Evolutionary conservation across 2,797 vertebrate genomes (phyloP), one percentile per base, ranked within the genome.

Genomic region (Tinamus major): DNA sequence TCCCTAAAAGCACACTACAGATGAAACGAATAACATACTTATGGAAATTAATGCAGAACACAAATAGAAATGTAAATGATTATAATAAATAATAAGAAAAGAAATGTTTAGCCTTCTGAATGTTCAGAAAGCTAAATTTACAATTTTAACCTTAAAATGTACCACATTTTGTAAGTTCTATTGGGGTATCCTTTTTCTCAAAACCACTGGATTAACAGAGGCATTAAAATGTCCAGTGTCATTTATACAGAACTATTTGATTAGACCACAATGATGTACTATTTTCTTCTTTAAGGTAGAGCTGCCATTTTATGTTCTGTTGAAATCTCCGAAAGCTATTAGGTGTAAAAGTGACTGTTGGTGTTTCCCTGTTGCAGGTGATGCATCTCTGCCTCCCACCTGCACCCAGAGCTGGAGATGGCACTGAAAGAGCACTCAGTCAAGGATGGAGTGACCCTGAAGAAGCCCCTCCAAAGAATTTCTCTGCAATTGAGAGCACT

Each of bases 1-100:
- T 79, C 41, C 61, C 37, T 85, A 85, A 89, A 85, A 89, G 20
- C 37, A 64, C 9, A 46, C 12, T 46, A 39, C 84, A 63, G 68
- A 76, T 65, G 21, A 76, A 85, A 74, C 21, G 21, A 35, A 10
- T 37, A 63, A 51, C 10, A 55, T 4, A 29, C 8, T 42, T 37
- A 53, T 3, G 10, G 75, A 37, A 84, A 64, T 69, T 88, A 79
- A 71, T 49, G 26, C 19, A 90, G 37, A 75, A 68, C 5, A 71
- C 26, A 1, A 84, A 35, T 13, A 56, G 21, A 70, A 80, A 53
- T 64, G 15, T 26, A 51, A 79, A 37, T 88, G 5, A 27, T 69
- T 74, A 24, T 44, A 70, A 64, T 10, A 85, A 61, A 51, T 46
- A 35, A 67, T 11, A 64, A 88, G 44, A 78, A 84, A 70, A 79